phyloP scores from a whole-genome alignment of 1,140 invertebrate species.

The Megalonaias nervosa region DNA sequence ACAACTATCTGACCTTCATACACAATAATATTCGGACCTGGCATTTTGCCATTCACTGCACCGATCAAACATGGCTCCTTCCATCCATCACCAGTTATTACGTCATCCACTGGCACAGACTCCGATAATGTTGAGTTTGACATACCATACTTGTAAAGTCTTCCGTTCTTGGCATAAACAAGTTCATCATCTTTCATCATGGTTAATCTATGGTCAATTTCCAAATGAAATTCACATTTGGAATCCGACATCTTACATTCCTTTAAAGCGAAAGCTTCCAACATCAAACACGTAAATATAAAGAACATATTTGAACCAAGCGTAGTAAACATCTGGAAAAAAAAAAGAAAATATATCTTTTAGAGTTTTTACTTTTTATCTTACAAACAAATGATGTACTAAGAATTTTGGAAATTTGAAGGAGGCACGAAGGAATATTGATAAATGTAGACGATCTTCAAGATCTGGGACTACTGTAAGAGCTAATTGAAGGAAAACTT shows the following conservation, averaged over 20 bases:
- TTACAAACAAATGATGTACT: no score
- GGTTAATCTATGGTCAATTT: conserved; percentile 43
- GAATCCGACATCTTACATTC: conserved; percentile 34
- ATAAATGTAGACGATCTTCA: no score
- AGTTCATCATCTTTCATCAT: conserved; percentile 49
- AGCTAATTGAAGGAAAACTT: no score
- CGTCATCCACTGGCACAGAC: neutral
- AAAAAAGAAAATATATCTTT: no score
- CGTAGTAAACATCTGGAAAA: no score
- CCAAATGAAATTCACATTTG: conserved; percentile 47
- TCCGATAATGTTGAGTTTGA: neutral
- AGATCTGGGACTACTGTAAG: no score
- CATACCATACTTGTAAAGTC: conserved; percentile 27
- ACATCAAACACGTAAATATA: no score
- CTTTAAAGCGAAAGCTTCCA: neutral
- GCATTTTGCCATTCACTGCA: conserved; percentile 9
- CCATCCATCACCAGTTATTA: conserved; percentile 11
- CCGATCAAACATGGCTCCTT: neutral
- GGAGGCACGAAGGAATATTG: no score
- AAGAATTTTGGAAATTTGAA: no score
- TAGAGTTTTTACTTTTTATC: no score
- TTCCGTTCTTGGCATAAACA: conserved; percentile 44
- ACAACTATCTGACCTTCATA: conserved; percentile 10
- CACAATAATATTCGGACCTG: conserved; percentile 9
- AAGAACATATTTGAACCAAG: no score